Conservation (phyloP, 2,888 invertebrate species). For the Polydesmus complanatus region DNA sequence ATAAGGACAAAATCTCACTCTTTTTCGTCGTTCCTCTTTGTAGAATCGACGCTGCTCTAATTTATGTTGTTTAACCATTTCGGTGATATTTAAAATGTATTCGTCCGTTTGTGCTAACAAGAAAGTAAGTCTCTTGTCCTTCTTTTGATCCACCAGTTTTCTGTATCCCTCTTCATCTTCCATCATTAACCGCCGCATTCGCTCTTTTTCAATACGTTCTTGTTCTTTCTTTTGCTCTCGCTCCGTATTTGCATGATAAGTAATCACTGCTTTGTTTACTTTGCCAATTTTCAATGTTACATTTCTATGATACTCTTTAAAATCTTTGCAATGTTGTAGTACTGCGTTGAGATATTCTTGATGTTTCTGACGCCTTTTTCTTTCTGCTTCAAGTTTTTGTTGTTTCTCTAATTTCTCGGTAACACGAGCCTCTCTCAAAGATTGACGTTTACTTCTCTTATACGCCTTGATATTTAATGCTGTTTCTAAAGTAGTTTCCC, state of each 20-base stretch:
- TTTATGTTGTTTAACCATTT: slow-evolving; percentile 93
- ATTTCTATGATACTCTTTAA: slow-evolving; percentile 92
- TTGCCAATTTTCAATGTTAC: slow-evolving; percentile 62
- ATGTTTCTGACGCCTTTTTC: slow-evolving; percentile 94
- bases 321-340: slow-evolving; percentile 92
- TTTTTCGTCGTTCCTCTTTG: slow-evolving; percentile 31
- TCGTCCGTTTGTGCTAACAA: slow-evolving; percentile 96
- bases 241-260: slow-evolving; percentile 96
- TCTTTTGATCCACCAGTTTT: slow-evolving; percentile 98
- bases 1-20: no score
- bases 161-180: slow-evolving; percentile 99
- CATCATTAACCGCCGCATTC: slow-evolving; percentile 97
- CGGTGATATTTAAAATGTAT: slow-evolving; percentile 90
- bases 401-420: slow-evolving; percentile 98
- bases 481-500: slow-evolving; percentile 92
- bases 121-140: slow-evolving; percentile 96
- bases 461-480: slow-evolving; percentile 95
- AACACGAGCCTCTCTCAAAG: slow-evolving; percentile 87
- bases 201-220: slow-evolving; percentile 94
- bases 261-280: slow-evolving; percentile 89
- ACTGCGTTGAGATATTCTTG: slow-evolving; percentile 94
- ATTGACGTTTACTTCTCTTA: slow-evolving; percentile 91
- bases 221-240: slow-evolving; percentile 99
- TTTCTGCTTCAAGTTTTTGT: slow-evolving; percentile 94
- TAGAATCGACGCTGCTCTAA: slow-evolving; percentile 80